Evolutionary conservation across 2,797 vertebrate species (phyloP).

Genomic region (Lophotriccus pileatus): DNA sequence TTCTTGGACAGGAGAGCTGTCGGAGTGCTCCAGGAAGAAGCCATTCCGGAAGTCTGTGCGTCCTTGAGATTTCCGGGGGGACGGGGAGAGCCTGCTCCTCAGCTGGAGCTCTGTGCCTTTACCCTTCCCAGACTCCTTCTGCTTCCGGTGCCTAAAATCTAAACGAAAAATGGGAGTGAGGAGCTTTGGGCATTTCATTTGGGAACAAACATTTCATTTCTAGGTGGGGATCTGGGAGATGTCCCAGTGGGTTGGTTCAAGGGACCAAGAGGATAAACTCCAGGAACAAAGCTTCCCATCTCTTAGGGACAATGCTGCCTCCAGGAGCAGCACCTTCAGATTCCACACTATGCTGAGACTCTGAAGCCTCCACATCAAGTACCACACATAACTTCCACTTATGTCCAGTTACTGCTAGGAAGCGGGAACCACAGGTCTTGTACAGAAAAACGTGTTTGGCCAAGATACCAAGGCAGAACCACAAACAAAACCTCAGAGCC

Average conservation of each 20-base stretch:
- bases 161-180: neutral
- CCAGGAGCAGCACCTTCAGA: neutral
- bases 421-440: neutral
- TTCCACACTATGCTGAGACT: neutral
- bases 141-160: conserved; percentile 77
- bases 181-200: neutral
- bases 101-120: conserved; percentile 66
- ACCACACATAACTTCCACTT: neutral
- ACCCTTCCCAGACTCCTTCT: conserved; percentile 65
- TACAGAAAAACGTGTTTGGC: neutral
- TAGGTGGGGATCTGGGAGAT: neutral
- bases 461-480: neutral
- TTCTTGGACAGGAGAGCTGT: conserved; percentile 76
- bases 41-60: conserved; percentile 73
- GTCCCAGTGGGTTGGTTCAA: neutral
- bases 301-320: neutral
- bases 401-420: neutral
- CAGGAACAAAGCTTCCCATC: neutral
- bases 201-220: neutral
- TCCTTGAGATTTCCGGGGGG: conserved; percentile 67
- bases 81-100: conserved; percentile 72
- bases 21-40: conserved; percentile 76
- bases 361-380: neutral
- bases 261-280: neutral
- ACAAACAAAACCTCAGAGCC: neutral